These are phyloP conservation scores for Erpobdella octoculata DNA, from an alignment of 2,888 invertebrate genomes.

Conservation along the genomic window DNA sequence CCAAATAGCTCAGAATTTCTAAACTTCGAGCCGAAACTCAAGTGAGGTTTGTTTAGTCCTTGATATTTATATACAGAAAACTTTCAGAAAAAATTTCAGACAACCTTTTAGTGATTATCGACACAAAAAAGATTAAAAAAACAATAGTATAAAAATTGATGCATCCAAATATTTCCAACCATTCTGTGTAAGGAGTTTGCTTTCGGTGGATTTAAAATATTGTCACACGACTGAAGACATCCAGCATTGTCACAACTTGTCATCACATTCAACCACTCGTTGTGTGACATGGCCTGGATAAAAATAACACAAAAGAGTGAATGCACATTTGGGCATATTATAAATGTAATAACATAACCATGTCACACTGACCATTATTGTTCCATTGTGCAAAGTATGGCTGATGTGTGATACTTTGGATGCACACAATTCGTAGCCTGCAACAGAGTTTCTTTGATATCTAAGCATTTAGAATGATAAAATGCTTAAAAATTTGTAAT, in stretches of 20 bases:
- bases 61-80: not conserved
- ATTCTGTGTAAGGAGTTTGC: not conserved
- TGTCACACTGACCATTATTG: not conserved
- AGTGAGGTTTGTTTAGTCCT: not conserved
- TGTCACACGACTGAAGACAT: not conserved
- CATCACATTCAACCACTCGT: not conserved
- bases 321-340: not conserved
- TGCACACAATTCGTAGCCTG: not conserved
- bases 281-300: not conserved
- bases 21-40: not conserved
- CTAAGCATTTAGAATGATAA: not conserved
- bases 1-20: too few species aligned
- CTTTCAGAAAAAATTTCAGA: not conserved
- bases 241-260: not conserved
- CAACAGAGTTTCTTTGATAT: not conserved
- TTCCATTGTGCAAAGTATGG: not conserved
- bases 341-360: not conserved
- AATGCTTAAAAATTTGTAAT: not conserved
- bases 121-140: too few species aligned
- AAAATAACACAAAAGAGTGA: not conserved
- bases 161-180: too few species aligned
- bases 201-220: not conserved
- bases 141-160: too few species aligned
- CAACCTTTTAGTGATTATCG: too few species aligned
- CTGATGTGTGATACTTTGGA: not conserved